Evolutionary conservation across 2,113 vertebrate species (phyloP), one percentile per base, ranked within the genome.

Genomic region (Vanacampus margaritifer): DNA sequence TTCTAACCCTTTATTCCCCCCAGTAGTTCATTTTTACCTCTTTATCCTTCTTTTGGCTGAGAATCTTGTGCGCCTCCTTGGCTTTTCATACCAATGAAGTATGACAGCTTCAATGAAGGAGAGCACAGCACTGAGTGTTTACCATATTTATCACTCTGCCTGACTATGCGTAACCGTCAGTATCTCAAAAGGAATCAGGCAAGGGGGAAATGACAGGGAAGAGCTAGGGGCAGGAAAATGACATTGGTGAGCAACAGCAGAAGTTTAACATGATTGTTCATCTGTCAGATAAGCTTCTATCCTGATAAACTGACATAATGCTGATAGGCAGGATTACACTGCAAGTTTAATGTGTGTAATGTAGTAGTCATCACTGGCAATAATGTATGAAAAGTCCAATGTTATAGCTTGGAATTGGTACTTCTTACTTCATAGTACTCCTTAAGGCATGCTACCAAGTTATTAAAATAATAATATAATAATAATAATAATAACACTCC

Each of bases 41-140:
- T 37, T 69, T 64, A 23, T 46, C 65, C 6, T 73, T 43, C 50
- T 45, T 74, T 65, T n/a, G n/a, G 58, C 58, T 43, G 8, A 43
- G 67, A 46, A 36, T 76, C 61, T 65, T 63, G 64, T 6, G 2
- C 70, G 68, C 70, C 60, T 80, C 68, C 43, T 50, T n/a, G 51
- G 68, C 54, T 79, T 79, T 83, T 85, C 72, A 71, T 80, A 81
- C 68, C 76, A 84, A 83, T 83, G 65, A 84, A 68, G 74, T 82
- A 69, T 86, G 86, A 88, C 86, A 87, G 68, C 60, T 65, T 65
- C 67, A 78, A 76, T 79, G 76, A 79, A 71, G 67, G 76, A 74
- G 65, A 45, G 65, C 37, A 36, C 54, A 17, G 61, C 69, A 48
- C 26, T 53, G 61, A 76, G 65, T 71, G 76, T 79, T 81, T 79